These are phyloP conservation scores for Crioceris asparagi DNA, from an alignment of 2,888 invertebrate species.

Conservation along the genomic window DNA sequence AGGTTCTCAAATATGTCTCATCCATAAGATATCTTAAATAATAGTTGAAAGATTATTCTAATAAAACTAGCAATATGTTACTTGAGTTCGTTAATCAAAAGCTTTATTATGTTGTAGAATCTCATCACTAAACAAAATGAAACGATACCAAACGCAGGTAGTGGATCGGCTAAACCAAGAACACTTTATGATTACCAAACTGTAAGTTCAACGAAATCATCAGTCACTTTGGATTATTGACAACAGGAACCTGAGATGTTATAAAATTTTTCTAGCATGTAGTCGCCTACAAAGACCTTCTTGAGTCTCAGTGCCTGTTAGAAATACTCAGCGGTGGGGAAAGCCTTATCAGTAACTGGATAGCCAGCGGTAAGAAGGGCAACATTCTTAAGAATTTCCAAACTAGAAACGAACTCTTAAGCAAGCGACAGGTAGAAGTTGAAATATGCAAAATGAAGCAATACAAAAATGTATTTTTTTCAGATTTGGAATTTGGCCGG, in stretches of 20 bases:
- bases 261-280: constrained; percentile 36
- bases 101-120: too few relatives aligned
- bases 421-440: constrained; percentile 36
- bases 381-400: constrained; percentile 27
- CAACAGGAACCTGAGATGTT: too few relatives aligned
- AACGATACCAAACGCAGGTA: constrained; percentile 8
- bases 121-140: constrained; percentile 16
- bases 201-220: constrained; percentile 21
- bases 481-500: constrained; percentile 41
- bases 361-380: constrained; percentile 15
- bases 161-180: constrained; percentile 19
- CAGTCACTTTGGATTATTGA: too few relatives aligned
- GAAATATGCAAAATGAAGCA: too few relatives aligned
- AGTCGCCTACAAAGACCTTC: constrained; percentile 38
- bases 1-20: too few relatives aligned
- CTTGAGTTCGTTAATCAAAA: too few relatives aligned
- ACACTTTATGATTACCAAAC: constrained; percentile 31
- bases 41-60: too few relatives aligned
- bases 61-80: too few relatives aligned
- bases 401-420: constrained; percentile 33
- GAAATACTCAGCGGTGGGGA: constrained; percentile 32
- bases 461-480: too few relatives aligned
- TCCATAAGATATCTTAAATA: too few relatives aligned
- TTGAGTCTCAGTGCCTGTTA: constrained; percentile 36
- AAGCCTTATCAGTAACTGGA: constrained; percentile 21